Base-by-base conservation (phyloP, 2,888 invertebrate genomes). In the Adineta ricciae region DNA sequence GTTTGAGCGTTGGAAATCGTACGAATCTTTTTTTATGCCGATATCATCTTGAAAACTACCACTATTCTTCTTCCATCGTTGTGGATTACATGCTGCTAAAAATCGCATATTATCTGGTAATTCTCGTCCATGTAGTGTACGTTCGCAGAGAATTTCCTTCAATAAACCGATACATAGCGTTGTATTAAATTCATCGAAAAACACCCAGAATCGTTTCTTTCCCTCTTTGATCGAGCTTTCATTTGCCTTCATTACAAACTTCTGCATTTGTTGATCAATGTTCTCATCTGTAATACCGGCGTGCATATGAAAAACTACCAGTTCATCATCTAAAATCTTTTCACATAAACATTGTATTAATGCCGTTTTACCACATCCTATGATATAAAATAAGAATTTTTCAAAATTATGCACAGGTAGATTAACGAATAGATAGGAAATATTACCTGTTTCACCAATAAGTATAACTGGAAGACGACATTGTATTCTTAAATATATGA, bases 391-490 rank as follows among this genome's bases (percentile, higher is more conserved):
- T 19, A 19, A 50, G 19, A 2, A 16, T n/a, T n/a, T n/a, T 27
- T 19, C 5, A 50, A 50, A 16, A 24, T 24, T 27, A 64, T 27
- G n/a, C 14, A 27, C n/a, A 2, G 24, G 7, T 24, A 9, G n/a
- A 27, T 27, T 8, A 9, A 27, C 24, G n/a, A 56, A 1, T 56
- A 2, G 5, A 3, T 5, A 64, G 24, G n/a, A 24, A 11, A 5
- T 3, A 64, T 78, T 78, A 78, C 78, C 78, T 16, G 90, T 90
- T 86, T 90, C 90, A 38, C 90, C 90, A 89, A 90, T 90, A 32
- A 90, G 88, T 32, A 90, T 88, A 24, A 90, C 90, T 54, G 89
- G 90, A 83, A 90, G 89, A 83, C 88, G 87, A 87, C 89, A 89
- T 85, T 88, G 88, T 87, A 90, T 89, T 84, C 89, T 87, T 89